Evolutionary conservation across 2,797 vertebrate genomes (phyloP), one percentile per base, ranked within the genome.

Genomic region (Gobionotothen gibberifrons): DNA sequence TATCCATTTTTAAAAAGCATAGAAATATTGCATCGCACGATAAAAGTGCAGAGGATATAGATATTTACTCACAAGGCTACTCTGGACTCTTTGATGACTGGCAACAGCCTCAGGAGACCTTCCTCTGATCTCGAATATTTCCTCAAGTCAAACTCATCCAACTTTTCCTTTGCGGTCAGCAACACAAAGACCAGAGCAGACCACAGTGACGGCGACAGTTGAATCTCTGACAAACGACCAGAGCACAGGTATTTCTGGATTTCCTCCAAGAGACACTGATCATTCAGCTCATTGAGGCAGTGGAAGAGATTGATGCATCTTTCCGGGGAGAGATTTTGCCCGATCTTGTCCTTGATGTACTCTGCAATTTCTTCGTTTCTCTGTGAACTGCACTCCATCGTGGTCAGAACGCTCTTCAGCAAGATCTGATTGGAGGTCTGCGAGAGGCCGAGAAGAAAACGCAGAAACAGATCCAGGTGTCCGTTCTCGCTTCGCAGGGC

Each of bases 361-460:
- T 77, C 10, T 0, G 15, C 9, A 6, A 65, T 19, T 3, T 67
- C 53, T 29, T 66, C 22, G 2, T 72, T 72, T 53, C 47, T 63
- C 14, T 14, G 44, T 9, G 49, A 60, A 5, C 29, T 36, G 62
- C 5, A 53, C 13, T 1, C 5, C 48, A 81, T 19, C 16, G 36
- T 46, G 55, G 56, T 19, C 10, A 72, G 60, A 48, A 74, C 10
- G 6, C 53, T 44, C 12, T 36, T 84, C 49, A 84, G 1, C 63
- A 64, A n/a, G 1, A 0, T 29, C 68, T 63, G 76, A 55, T 39
- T 70, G 22, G 44, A 13, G 5, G 60, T 56, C 63, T 75, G 79
- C 0, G 77, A 78, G n/a, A 87, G 77, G 9, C 85, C 82, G 1
- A 82, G 61, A n/a, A 85, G 82, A 66, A 87, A 87, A 11, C 77